Evolutionary conservation across 2,113 vertebrate species (phyloP).

Genomic region (Mesitornis unicolor): DNA sequence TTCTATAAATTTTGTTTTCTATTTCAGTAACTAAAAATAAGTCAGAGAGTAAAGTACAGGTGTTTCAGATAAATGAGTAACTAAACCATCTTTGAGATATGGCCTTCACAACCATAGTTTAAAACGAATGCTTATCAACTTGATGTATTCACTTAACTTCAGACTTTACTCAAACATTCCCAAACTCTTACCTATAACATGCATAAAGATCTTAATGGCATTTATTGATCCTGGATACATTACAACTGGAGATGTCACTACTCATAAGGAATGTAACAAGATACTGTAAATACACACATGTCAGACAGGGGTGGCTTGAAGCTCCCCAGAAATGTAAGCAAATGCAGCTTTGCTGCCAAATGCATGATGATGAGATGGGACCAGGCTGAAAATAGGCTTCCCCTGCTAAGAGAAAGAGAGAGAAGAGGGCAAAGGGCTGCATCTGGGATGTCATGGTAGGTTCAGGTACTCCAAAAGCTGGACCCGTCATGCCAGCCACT

Average conservation of each 20-base stretch:
- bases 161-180: background rate
- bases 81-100: background rate
- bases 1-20: background rate
- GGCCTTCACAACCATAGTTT: background rate
- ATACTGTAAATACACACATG: slow-evolving; percentile 9
- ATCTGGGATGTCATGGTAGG: background rate
- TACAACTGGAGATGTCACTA: slow-evolving; percentile 6
- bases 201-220: slow-evolving; percentile 8
- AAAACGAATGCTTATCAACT: background rate
- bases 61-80: background rate
- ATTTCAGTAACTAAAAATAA: slow-evolving; percentile 2
- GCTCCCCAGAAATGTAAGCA: background rate
- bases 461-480: background rate
- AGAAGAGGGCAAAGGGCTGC: background rate
- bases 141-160: background rate
- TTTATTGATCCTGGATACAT: slow-evolving; percentile 27
- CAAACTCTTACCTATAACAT: background rate
- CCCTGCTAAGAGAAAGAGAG: background rate
- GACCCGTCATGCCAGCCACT: background rate
- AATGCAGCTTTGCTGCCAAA: background rate
- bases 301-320: background rate
- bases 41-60: background rate
- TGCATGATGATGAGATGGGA: background rate
- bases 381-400: background rate
- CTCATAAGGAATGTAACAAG: background rate